Evolutionary conservation across 2,888 invertebrate genomes (phyloP).

Genomic region (Ectobius pallidus): DNA sequence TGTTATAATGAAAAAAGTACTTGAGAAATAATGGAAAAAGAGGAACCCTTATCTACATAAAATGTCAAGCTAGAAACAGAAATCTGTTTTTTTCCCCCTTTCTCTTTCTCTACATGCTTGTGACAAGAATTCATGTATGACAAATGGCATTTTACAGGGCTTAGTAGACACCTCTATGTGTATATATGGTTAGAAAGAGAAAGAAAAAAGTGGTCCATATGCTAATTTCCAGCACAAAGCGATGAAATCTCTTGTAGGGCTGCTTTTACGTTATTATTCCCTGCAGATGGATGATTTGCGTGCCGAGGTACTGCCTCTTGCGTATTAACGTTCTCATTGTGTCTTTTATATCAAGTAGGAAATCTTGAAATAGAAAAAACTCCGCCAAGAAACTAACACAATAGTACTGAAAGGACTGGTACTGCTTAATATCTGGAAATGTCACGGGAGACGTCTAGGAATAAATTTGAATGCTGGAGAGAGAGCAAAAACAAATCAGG

Average conservation of each 20-base stretch:
- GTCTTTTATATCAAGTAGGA: conserved; percentile 7
- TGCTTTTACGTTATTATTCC: neutral
- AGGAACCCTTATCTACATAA: conserved; percentile 14
- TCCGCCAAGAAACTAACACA: conserved; percentile 2
- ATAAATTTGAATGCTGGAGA: too few species aligned
- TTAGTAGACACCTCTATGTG: neutral
- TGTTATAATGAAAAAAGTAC: conserved; percentile 4
- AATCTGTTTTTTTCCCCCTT: neutral
- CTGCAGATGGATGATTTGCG: conserved; percentile 21
- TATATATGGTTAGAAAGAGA: neutral
- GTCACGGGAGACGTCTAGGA: neutral
- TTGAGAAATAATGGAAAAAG: conserved; percentile 14
- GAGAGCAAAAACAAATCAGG: too few species aligned
- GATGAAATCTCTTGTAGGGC: neutral
- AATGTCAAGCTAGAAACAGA: conserved; percentile 7
- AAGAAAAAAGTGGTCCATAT: conserved; percentile 20
- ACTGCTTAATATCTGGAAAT: neutral
- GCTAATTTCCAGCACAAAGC: conserved; percentile 7
- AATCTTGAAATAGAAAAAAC: neutral
- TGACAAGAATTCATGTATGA: conserved; percentile 11
- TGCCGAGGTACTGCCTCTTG: neutral
- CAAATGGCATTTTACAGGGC: conserved; percentile 20
- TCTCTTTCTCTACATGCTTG: neutral
- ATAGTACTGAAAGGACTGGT: neutral
- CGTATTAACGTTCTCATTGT: neutral